A percentile compares a stretch with the other conserved stretches of the same genome.
Conservation (phyloP, 2,888 invertebrate genomes). For the Cosmia pyralina region DNA sequence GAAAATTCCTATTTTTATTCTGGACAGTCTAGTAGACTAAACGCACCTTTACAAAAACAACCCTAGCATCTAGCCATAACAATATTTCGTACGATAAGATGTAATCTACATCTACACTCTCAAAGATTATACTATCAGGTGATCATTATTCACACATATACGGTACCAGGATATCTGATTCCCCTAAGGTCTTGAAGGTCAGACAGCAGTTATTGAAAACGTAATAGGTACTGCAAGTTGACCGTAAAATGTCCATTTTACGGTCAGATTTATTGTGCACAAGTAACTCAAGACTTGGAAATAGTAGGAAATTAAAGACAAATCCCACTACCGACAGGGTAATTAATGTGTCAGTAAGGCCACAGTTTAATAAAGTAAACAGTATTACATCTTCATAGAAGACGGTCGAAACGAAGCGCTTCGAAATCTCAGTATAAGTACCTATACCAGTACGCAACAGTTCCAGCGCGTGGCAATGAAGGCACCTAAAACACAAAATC, state of each 20-base stretch:
- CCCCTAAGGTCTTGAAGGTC: constrained; percentile 1
- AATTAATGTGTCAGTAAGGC: not conserved
- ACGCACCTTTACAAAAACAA: not conserved
- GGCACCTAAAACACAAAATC: too few species aligned
- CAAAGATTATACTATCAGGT: constrained; percentile 6
- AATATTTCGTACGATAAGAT: constrained; percentile 23
- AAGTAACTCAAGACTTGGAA: not conserved
- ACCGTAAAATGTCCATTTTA: not conserved
- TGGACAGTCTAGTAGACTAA: not conserved
- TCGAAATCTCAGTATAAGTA: too few species aligned
- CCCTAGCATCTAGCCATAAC: not conserved
- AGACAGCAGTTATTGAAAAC: constrained; percentile 5
- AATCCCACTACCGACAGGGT: not conserved
- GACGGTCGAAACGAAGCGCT: too few species aligned
- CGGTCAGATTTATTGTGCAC: too few species aligned
- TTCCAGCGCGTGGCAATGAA: too few species aligned
- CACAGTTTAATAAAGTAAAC: too few species aligned
- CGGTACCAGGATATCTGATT: constrained; percentile 22
- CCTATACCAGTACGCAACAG: too few species aligned
- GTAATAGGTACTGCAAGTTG: not conserved
- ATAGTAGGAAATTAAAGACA: not conserved
- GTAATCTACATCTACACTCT: not conserved
- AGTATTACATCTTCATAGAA: too few species aligned
- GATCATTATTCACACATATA: not conserved
- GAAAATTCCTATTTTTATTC: not conserved